Evolutionary conservation across 1,140 invertebrate genomes (phyloP).

Genomic region (Maconellicoccus hirsutus): DNA sequence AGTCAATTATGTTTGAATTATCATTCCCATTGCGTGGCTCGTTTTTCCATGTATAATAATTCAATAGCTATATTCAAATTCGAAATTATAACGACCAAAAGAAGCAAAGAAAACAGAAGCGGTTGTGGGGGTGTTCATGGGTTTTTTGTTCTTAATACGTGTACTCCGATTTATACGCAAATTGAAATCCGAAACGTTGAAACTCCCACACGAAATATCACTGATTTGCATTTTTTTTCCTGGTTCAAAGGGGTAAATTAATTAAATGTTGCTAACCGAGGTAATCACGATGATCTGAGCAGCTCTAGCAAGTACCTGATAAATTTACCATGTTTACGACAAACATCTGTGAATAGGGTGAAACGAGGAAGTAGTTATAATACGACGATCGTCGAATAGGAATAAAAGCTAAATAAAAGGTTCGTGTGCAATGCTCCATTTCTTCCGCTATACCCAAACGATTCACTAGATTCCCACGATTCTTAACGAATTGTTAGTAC

Average conservation of each 20-base stretch:
- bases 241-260: neutral
- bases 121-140: neutral
- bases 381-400: neutral
- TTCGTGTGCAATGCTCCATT: neutral
- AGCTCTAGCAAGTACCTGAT: neutral
- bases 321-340: neutral
- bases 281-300: neutral
- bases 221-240: neutral
- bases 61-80: neutral
- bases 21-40: constrained; percentile 13
- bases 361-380: neutral
- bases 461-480: neutral
- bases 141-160: neutral
- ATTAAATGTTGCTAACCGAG: neutral
- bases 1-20: constrained; percentile 19
- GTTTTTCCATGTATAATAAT: neutral
- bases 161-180: neutral
- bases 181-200: neutral
- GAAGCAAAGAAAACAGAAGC: neutral
- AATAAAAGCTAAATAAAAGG: neutral
- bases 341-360: neutral
- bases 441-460: neutral
- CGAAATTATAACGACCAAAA: neutral
- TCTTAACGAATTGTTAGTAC: neutral
- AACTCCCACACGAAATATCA: neutral